Conservation (phyloP, 1,140 invertebrate genomes). For the Diabrotica undecimpunctata region DNA sequence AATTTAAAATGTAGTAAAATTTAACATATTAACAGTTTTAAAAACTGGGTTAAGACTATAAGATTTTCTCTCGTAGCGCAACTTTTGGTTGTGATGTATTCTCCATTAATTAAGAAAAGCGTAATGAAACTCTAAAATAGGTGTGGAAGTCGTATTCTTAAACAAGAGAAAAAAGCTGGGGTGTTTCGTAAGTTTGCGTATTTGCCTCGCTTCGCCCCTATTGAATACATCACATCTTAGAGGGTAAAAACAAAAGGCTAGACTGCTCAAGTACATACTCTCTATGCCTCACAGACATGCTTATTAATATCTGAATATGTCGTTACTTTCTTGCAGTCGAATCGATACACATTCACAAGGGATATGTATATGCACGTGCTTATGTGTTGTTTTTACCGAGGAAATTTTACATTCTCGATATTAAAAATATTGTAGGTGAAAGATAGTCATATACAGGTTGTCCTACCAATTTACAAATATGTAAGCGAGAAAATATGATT, state of each 20-base stretch:
- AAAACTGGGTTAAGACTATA: no score
- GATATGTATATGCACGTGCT: neutral
- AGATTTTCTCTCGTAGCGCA: no score
- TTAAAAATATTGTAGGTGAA: no score
- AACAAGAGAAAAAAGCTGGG: slow-evolving; percentile 16
- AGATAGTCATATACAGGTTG: no score
- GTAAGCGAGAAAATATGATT: no score
- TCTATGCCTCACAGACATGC: slow-evolving; percentile 25
- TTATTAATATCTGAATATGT: slow-evolving; percentile 38
- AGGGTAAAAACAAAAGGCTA: slow-evolving; percentile 38
- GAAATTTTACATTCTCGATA: no score
- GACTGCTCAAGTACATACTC: slow-evolving; percentile 38
- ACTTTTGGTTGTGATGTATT: neutral
- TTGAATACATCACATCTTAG: slow-evolving; percentile 36
- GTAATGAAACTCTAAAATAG: neutral
- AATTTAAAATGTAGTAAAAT: no score
- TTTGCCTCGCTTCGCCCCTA: slow-evolving; percentile 35
- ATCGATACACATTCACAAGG: neutral
- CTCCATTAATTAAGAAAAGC: neutral
- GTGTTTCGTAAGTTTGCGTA: slow-evolving; percentile 23
- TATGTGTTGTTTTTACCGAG: no score
- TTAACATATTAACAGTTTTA: no score
- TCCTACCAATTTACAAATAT: no score
- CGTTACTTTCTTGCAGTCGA: slow-evolving; percentile 23
- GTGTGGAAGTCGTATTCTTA: slow-evolving; percentile 26